Percentiles rank a stretch among this genome's conserved stretches.
Evolutionary conservation across 2,797 vertebrate species (phyloP).

Genomic region (Pterois miles): DNA sequence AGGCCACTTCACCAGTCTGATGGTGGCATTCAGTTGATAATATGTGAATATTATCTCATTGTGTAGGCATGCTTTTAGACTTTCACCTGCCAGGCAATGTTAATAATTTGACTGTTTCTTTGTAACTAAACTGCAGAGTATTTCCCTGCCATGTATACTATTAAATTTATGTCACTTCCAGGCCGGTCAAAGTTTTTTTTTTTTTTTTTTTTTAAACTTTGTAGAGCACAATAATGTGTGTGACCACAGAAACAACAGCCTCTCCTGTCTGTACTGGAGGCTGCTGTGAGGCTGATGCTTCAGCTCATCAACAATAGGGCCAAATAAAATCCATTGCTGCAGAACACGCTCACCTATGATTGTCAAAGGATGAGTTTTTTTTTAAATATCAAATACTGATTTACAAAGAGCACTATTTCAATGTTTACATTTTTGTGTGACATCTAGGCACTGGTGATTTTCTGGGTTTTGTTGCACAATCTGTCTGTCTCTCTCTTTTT

Average conservation of each 20-base stretch:
- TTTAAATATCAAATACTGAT: not conserved
- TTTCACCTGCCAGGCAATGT: not conserved
- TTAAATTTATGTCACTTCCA: not conserved
- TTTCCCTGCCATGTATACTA: not conserved
- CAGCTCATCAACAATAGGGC: not conserved
- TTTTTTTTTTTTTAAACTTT: too few species aligned
- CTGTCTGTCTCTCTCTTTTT: not conserved
- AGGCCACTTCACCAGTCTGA: not conserved
- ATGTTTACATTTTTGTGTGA: constrained; percentile 9
- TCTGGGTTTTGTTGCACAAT: constrained; percentile 39
- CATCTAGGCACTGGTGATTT: constrained; percentile 14
- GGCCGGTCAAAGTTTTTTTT: not conserved
- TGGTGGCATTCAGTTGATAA: not conserved
- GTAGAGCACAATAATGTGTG: not conserved
- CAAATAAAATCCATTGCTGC: not conserved
- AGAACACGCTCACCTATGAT: not conserved
- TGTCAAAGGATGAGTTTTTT: not conserved
- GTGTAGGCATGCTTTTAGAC: not conserved
- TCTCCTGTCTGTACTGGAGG: constrained; percentile 5
- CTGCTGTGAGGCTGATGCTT: constrained; percentile 3
- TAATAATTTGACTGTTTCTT: not conserved
- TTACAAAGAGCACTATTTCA: not conserved
- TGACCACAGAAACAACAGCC: not conserved
- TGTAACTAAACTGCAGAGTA: not conserved
- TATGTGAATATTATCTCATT: not conserved